phyloP scores from a whole-genome alignment of 2,113 vertebrate species.

The Lamprotornis superbus region DNA sequence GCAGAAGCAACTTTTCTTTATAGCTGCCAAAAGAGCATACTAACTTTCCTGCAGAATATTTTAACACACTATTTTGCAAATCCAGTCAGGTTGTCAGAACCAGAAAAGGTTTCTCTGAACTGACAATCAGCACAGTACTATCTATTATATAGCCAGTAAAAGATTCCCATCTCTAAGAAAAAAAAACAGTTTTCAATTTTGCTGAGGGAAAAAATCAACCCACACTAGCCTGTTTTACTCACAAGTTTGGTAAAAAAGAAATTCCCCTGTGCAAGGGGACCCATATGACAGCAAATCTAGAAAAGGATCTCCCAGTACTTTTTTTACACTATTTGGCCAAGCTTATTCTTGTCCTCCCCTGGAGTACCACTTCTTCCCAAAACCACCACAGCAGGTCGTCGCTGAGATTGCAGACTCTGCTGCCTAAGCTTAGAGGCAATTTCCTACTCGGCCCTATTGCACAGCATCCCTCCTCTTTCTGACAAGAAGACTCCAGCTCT shows the following conservation, averaged over 20 bases:
- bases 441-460: neutral
- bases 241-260: neutral
- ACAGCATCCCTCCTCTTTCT: neutral
- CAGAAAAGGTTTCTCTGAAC: conserved; percentile 12
- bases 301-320: neutral
- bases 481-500: neutral
- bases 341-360: neutral
- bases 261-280: neutral
- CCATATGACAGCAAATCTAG: neutral
- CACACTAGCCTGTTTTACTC: neutral
- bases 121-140: neutral
- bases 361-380: neutral
- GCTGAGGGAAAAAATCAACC: neutral
- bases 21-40: conserved; percentile 17
- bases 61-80: neutral
- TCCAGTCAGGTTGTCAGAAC: neutral
- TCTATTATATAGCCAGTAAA: neutral
- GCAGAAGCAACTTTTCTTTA: neutral
- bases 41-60: conserved; percentile 3
- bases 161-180: neutral
- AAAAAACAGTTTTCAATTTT: neutral
- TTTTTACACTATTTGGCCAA: neutral
- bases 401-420: neutral
- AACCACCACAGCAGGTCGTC: neutral
- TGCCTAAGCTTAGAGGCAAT: neutral